Evolutionary conservation across 2,888 invertebrate genomes (phyloP).

Genomic region (Eupithecia dodoneata): DNA sequence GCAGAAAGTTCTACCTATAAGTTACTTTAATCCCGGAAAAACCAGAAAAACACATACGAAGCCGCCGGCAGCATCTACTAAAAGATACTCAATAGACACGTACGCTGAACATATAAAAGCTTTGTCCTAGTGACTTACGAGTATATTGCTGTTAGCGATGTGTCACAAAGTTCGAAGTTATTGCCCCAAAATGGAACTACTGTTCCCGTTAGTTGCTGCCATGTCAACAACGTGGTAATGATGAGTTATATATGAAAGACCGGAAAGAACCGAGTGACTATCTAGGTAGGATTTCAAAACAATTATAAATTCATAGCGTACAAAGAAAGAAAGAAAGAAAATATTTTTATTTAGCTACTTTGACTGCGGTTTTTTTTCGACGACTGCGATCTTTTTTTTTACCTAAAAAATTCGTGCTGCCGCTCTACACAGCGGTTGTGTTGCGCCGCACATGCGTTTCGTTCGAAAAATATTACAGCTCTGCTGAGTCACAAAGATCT

Average conservation of each 20-base stretch:
- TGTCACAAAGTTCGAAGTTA: background rate
- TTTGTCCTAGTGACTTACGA: background rate
- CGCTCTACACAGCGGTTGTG: too few relatives aligned
- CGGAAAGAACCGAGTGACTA: background rate
- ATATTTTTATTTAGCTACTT: too few relatives aligned
- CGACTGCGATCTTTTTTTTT: too few relatives aligned
- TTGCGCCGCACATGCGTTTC: too few relatives aligned
- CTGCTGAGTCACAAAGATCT: too few relatives aligned
- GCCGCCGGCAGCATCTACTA: background rate
- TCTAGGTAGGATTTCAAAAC: background rate
- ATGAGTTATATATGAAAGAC: background rate
- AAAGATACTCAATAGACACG: background rate
- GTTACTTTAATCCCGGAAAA: background rate
- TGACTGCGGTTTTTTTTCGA: too few relatives aligned
- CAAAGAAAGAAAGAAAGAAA: too few relatives aligned
- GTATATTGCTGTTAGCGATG: background rate
- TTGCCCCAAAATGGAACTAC: background rate
- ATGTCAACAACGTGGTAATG: background rate
- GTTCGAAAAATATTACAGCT: too few relatives aligned
- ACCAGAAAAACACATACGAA: background rate
- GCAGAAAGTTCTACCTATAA: background rate
- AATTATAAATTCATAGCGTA: background rate
- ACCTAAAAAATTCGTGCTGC: too few relatives aligned
- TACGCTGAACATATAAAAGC: background rate
- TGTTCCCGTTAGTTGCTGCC: background rate